Percentiles rank a stretch among this genome's conserved stretches.
Evolutionary conservation across 2,888 invertebrate genomes (phyloP).

Genomic region (Sphaerophoria taeniata): DNA sequence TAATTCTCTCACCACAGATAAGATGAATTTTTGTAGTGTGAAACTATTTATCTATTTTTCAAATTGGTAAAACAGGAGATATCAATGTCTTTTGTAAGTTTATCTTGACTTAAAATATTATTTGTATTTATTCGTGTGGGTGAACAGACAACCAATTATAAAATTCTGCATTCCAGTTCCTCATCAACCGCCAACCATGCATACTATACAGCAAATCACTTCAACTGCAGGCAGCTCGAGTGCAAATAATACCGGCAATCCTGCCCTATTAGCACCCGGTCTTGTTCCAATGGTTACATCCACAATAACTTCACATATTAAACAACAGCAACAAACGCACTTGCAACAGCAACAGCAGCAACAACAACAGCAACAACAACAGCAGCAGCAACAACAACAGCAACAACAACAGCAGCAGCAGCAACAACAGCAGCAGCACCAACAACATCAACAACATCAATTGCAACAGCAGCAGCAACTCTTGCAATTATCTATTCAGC

Average conservation of each 20-base stretch:
- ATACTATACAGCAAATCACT: conserved; percentile 82
- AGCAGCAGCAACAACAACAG: conserved; percentile 78
- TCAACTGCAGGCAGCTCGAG: conserved; percentile 78
- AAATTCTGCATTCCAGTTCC: conserved; percentile 77
- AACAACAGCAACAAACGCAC: conserved; percentile 77
- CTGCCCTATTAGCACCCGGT: conserved; percentile 80
- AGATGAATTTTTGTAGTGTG: too few species aligned
- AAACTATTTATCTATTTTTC: too few species aligned
- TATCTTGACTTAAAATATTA: not conserved
- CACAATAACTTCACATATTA: conserved; percentile 81
- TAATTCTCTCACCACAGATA: too few species aligned
- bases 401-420: conserved; percentile 81
- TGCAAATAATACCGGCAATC: conserved; percentile 76
- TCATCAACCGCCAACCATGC: conserved; percentile 82
- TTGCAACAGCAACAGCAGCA: conserved; percentile 78
- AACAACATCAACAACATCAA: conserved; percentile 80
- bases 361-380: conserved; percentile 79
- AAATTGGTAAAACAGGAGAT: too few species aligned
- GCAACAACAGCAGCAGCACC: conserved; percentile 77
- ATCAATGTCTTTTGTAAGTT: not conserved
- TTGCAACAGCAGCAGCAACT: conserved; percentile 77
- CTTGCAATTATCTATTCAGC: conserved; percentile 78
- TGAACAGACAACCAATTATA: not conserved
- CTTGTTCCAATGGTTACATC: conserved; percentile 82
- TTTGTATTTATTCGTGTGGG: not conserved